These are phyloP conservation scores for Nycteola revayana DNA, from an alignment of 2,888 invertebrate genomes.

Conservation along the genomic window DNA sequence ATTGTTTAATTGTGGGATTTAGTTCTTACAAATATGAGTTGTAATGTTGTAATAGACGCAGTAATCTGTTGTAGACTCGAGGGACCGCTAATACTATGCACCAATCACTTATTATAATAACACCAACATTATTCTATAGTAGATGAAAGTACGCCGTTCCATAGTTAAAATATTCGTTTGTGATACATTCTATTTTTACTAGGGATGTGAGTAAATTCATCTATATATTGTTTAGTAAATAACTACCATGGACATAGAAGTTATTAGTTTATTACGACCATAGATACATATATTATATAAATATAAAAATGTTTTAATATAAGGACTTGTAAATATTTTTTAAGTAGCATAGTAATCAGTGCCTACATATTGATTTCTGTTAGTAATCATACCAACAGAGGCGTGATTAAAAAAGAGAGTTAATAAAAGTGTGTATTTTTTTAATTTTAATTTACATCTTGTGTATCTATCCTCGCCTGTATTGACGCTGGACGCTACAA, in stretches of 20 bases:
- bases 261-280: slow-evolving; percentile 29
- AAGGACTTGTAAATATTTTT: slow-evolving; percentile 47
- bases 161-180: no score
- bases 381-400: slow-evolving; percentile 11
- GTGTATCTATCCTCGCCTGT: neutral
- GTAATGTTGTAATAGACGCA: no score
- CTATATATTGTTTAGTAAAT: no score
- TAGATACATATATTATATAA: slow-evolving; percentile 29
- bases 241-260: slow-evolving; percentile 20
- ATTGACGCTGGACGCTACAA: neutral
- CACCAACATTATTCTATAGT: no score
- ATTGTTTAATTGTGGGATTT: no score
- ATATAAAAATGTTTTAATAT: slow-evolving; percentile 32
- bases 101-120: no score
- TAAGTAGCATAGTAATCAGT: slow-evolving; percentile 49
- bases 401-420: slow-evolving; percentile 6
- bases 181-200: no score
- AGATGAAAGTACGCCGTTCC: no score
- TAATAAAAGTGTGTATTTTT: slow-evolving; percentile 15
- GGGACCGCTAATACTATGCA: no score
- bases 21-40: no score
- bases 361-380: slow-evolving; percentile 39
- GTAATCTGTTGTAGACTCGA: no score
- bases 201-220: no score
- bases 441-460: slow-evolving; percentile 5